A percentile compares a stretch with the other conserved stretches of the same genome.
phyloP scores from a whole-genome alignment of 2,113 vertebrate species.

The Corydoras sp. region DNA sequence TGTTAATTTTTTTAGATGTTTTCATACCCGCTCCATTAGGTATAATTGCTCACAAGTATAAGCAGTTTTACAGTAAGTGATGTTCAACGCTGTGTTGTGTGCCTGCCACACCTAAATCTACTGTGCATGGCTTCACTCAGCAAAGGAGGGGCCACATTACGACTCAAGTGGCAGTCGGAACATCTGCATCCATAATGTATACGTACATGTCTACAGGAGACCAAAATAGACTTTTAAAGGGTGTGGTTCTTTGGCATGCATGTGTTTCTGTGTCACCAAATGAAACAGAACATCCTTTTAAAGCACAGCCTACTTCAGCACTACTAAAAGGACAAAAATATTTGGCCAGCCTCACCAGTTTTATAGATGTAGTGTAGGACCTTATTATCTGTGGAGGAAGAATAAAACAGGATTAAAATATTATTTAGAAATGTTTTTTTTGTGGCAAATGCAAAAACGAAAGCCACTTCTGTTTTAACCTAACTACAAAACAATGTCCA shows the following conservation, averaged over 20 bases:
- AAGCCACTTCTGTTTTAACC: no score
- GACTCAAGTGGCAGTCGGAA: constrained; percentile 31
- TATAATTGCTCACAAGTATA: constrained; percentile 9
- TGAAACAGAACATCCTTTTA: background rate
- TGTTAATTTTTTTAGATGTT: constrained; percentile 18
- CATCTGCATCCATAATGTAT: constrained; percentile 25
- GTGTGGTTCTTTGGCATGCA: constrained; percentile 18
- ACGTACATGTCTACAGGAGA: constrained; percentile 1
- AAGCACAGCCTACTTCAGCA: no score
- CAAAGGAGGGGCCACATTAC: background rate
- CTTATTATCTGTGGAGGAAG: no score
- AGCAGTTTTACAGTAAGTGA: background rate
- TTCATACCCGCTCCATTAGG: background rate
- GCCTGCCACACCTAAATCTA: constrained; percentile 17
- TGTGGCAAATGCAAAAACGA: no score
- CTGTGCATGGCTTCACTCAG: background rate
- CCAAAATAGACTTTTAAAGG: constrained; percentile 28
- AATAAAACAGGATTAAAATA: no score
- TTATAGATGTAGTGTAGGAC: no score
- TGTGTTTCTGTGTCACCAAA: constrained; percentile 6
- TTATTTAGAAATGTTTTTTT: no score
- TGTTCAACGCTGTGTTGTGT: background rate
- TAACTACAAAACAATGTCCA: no score
- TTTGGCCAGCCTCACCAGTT: no score
- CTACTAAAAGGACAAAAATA: no score